phyloP scores from a whole-genome alignment of 2,888 invertebrate genomes.

The Pediacus dermestoides region DNA sequence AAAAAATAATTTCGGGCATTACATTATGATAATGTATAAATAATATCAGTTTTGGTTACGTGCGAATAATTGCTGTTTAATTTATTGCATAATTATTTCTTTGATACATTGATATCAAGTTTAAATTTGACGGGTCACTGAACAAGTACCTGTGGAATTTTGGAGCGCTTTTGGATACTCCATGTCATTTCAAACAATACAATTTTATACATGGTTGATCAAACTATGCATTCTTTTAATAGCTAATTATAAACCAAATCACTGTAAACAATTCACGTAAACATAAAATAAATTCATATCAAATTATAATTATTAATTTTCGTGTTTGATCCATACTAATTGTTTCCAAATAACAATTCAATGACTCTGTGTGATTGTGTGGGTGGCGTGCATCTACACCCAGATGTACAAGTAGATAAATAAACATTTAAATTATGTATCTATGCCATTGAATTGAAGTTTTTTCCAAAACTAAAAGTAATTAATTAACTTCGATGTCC shows the following conservation, averaged over 20 bases:
- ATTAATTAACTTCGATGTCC: no score
- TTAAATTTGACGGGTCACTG: conserved; percentile 30
- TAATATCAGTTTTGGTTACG: no score
- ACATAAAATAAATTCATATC: conserved; percentile 15
- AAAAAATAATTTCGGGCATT: no score
- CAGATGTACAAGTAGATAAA: no score
- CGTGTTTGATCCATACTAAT: conserved; percentile 7
- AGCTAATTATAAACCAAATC: conserved; percentile 24
- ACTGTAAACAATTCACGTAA: conserved; percentile 10
- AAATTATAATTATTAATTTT: conserved; percentile 16
- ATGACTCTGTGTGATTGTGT: no score
- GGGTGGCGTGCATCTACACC: no score
- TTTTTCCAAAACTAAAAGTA: no score
- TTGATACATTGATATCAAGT: conserved; percentile 24
- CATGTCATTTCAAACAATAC: conserved; percentile 28
- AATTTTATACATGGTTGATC: conserved; percentile 33
- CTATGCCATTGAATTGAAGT: no score
- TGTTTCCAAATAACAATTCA: no score
- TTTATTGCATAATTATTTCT: conserved; percentile 17
- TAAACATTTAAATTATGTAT: no score
- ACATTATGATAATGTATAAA: no score
- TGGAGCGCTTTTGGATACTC: conserved; percentile 11
- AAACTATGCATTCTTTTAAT: conserved; percentile 22
- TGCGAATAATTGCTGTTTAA: background rate
- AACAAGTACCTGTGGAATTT: conserved; percentile 30